Conservation (phyloP, 2,888 invertebrate genomes). For the Drosophila algonquin region DNA sequence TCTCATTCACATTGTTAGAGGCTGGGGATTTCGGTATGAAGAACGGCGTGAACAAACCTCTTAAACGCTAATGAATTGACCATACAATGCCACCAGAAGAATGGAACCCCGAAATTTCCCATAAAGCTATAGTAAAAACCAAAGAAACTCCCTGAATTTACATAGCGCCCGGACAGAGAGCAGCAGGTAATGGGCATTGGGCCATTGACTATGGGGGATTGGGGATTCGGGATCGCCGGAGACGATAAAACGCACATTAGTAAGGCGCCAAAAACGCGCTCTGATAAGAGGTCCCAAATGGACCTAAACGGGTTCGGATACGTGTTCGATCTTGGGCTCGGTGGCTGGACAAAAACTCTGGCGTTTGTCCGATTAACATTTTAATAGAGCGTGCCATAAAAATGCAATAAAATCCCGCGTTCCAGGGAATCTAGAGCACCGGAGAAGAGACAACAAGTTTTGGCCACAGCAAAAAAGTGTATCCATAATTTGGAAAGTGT, state of each 20-base stretch:
- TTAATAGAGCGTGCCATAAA: slow-evolving; percentile 73
- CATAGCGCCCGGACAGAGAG: slow-evolving; percentile 26
- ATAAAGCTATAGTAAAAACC: slow-evolving; percentile 24
- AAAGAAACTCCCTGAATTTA: slow-evolving; percentile 72
- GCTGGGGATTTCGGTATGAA: background rate
- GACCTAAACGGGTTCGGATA: slow-evolving; percentile 56
- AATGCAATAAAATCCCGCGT: slow-evolving; percentile 63
- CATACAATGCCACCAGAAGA: slow-evolving; percentile 39
- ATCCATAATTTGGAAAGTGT: slow-evolving; percentile 50
- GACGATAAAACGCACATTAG: slow-evolving; percentile 75
- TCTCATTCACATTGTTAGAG: slow-evolving; percentile 53
- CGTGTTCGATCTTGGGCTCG: slow-evolving; percentile 11
- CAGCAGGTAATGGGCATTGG: background rate
- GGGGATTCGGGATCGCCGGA: background rate
- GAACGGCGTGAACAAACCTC: slow-evolving; percentile 71
- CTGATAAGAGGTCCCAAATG: slow-evolving; percentile 63
- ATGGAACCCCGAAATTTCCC: slow-evolving; percentile 34
- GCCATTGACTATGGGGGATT: background rate
- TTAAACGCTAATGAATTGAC: slow-evolving; percentile 73
- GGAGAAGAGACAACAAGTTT: background rate
- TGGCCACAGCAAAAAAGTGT: slow-evolving; percentile 3
- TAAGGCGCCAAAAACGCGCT: slow-evolving; percentile 74
- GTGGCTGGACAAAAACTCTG: slow-evolving; percentile 43
- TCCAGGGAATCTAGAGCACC: slow-evolving; percentile 48
- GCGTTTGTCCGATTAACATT: slow-evolving; percentile 65